Percentiles rank a stretch among this genome's conserved stretches.
phyloP scores from a whole-genome alignment of 1,140 invertebrate species.

The Drosophila ogumai region DNA sequence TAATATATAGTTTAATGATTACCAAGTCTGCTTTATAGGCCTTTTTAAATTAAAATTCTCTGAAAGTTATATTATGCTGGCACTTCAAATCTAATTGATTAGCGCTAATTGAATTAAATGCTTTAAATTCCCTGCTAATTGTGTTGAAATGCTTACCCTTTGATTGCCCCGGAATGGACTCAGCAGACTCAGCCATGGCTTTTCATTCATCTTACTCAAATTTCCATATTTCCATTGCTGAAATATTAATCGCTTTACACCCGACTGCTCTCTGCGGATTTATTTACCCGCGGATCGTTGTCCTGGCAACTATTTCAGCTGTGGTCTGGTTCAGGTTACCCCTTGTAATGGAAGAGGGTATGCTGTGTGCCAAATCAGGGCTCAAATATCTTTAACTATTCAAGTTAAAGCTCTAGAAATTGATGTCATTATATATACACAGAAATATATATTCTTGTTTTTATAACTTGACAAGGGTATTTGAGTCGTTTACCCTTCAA shows the following conservation, averaged over 20 bases:
- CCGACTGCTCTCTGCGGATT: conserved; percentile 31
- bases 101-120: conserved; percentile 20
- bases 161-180: neutral
- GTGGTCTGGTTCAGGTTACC: conserved; percentile 9
- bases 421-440: neutral
- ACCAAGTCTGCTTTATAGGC: neutral
- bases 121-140: conserved; percentile 29
- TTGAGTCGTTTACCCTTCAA: neutral
- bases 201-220: conserved; percentile 12
- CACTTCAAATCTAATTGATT: neutral
- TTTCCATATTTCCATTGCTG: conserved; percentile 18
- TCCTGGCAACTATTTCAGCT: conserved; percentile 36
- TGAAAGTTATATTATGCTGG: neutral
- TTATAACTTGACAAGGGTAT: neutral
- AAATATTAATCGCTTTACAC: conserved; percentile 47
- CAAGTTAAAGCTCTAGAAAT: neutral
- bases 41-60: neutral
- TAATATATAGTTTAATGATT: neutral
- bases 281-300: conserved; percentile 35
- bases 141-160: neutral
- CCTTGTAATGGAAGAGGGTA: neutral
- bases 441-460: neutral
- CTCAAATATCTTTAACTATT: neutral
- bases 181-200: neutral
- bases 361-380: neutral